Percentiles rank a stretch among this genome's conserved stretches.
These are phyloP conservation scores for Caenorhabditis imperialis DNA, from an alignment of 2,888 invertebrate genomes.

Conservation along the genomic window DNA sequence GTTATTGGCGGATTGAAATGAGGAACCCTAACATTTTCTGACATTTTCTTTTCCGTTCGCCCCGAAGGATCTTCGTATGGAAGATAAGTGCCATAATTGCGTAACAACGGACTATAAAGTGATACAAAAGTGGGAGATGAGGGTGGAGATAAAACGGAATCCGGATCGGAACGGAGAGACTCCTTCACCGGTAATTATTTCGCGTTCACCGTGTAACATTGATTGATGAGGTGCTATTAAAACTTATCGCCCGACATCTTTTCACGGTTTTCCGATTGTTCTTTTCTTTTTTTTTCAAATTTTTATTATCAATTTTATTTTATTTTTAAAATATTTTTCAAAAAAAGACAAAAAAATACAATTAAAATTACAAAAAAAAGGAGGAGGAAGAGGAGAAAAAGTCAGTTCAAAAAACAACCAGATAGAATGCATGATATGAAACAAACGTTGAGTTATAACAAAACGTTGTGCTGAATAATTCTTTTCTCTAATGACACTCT, in stretches of 20 bases:
- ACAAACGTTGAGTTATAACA: slow-evolving; percentile 20
- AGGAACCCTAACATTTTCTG: slow-evolving; percentile 36
- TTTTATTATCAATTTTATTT: background rate
- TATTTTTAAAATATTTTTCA: too few relatives aligned
- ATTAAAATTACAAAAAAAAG: background rate
- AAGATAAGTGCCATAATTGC: slow-evolving; percentile 55
- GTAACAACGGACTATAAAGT: slow-evolving; percentile 54
- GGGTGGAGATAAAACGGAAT: slow-evolving; percentile 43
- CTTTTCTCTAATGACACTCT: slow-evolving; percentile 35
- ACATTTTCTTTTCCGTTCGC: slow-evolving; percentile 13
- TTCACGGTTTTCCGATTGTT: slow-evolving; percentile 35
- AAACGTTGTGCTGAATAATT: slow-evolving; percentile 2
- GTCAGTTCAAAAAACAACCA: slow-evolving; percentile 37
- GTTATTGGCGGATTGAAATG: slow-evolving; percentile 6
- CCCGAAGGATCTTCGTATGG: background rate
- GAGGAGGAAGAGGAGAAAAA: slow-evolving; percentile 1
- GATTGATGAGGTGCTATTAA: slow-evolving; percentile 55
- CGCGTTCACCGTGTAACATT: slow-evolving; percentile 48
- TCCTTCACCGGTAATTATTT: slow-evolving; percentile 48
- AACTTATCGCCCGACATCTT: slow-evolving; percentile 33
- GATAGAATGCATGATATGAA: slow-evolving; percentile 55
- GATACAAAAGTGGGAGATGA: slow-evolving; percentile 28
- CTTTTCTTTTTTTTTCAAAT: slow-evolving; percentile 21
- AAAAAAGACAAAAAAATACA: background rate
- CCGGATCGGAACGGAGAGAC: slow-evolving; percentile 42